Evolutionary conservation across 1,140 invertebrate species (phyloP).

Genomic region (Littorina saxatilis): DNA sequence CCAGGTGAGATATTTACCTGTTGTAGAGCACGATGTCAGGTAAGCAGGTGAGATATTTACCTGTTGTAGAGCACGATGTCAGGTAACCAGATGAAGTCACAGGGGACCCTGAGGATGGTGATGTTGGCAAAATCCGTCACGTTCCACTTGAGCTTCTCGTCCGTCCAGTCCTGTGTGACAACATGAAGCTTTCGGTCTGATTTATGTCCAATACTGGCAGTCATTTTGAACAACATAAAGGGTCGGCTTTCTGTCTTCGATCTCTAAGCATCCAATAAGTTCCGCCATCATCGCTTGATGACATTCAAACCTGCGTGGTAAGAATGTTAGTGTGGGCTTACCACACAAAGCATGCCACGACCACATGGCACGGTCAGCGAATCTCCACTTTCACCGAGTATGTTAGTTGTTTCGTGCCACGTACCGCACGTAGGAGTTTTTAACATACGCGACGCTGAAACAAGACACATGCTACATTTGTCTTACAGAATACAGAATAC

Average conservation of each 20-base stretch:
- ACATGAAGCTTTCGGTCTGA: not conserved
- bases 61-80: constrained; percentile 81
- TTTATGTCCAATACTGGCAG: not conserved
- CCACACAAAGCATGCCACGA: too few relatives aligned
- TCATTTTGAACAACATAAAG: not conserved
- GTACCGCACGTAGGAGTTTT: too few relatives aligned
- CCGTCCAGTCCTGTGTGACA: constrained; percentile 78
- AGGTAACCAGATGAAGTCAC: constrained; percentile 79
- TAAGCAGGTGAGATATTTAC: constrained; percentile 77
- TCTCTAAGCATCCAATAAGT: too few relatives aligned
- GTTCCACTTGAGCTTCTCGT: constrained; percentile 79
- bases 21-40: constrained; percentile 81
- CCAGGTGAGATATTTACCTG: constrained; percentile 77
- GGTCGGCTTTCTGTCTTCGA: not conserved
- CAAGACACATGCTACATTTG: too few relatives aligned
- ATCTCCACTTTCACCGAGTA: too few relatives aligned
- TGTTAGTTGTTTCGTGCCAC: too few relatives aligned
- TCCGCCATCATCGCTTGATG: too few relatives aligned
- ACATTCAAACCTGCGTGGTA: too few relatives aligned
- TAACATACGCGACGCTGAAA: too few relatives aligned
- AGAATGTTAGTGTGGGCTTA: too few relatives aligned
- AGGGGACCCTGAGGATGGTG: constrained; percentile 77
- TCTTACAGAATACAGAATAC: too few relatives aligned
- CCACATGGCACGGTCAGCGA: too few relatives aligned
- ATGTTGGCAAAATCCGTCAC: constrained; percentile 75